A percentile compares a stretch with the other conserved stretches of the same genome.
phyloP scores from a whole-genome alignment of 2,797 vertebrate genomes.

The Coccyzus lansbergi region DNA sequence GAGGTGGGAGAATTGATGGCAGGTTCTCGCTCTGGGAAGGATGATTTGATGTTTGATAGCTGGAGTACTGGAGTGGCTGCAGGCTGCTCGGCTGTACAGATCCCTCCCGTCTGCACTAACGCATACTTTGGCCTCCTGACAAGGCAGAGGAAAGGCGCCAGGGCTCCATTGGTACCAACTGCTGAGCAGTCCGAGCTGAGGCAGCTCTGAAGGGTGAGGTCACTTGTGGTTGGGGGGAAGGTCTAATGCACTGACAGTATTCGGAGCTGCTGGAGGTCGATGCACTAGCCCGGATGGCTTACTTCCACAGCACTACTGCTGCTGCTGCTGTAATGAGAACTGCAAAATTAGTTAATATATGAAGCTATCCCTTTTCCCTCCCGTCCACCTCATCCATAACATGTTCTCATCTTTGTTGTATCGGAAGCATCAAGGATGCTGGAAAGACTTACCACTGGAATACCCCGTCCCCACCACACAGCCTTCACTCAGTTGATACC shows the following conservation, averaged over 20 bases:
- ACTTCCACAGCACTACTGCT: slow-evolving; percentile 49
- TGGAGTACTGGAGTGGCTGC: neutral
- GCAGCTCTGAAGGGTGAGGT: neutral
- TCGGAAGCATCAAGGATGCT: slow-evolving; percentile 33
- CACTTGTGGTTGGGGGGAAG: neutral
- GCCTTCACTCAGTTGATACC: neutral
- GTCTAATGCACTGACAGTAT: slow-evolving; percentile 58
- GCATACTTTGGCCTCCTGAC: neutral
- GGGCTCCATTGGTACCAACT: neutral
- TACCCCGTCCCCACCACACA: neutral
- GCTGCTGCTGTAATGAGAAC: slow-evolving; percentile 66
- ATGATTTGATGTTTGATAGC: neutral
- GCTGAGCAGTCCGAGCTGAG: neutral
- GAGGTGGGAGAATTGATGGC: neutral
- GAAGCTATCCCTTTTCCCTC: slow-evolving; percentile 11
- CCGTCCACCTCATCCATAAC: neutral
- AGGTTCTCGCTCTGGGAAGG: slow-evolving; percentile 17
- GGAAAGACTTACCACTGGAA: slow-evolving; percentile 55
- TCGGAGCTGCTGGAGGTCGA: slow-evolving; percentile 63
- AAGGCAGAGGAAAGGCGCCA: neutral
- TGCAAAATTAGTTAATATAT: slow-evolving; percentile 32
- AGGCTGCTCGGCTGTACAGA: neutral
- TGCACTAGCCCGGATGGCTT: slow-evolving; percentile 44
- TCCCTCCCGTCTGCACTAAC: neutral
- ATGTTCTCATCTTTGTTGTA: neutral